These are phyloP conservation scores for Palythoa caribaeorum DNA, from an alignment of 92 coral and sea anemone genomes.

Conservation along the genomic window DNA sequence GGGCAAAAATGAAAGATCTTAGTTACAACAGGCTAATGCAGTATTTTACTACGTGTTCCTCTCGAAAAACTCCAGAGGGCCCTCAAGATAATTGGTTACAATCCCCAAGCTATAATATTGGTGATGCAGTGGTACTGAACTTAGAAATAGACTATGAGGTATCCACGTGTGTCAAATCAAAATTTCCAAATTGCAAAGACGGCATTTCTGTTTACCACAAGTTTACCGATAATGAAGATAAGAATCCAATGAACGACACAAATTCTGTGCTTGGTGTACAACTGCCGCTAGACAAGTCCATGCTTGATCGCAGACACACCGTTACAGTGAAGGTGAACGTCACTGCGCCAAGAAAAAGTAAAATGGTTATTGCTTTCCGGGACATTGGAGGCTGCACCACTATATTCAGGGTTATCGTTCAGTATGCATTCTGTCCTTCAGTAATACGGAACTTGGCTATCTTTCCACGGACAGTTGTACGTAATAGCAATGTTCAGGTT, in stretches of 20 bases:
- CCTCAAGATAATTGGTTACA: constrained; percentile 30
- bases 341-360: neutral
- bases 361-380: constrained; percentile 26
- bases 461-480: constrained; percentile 6
- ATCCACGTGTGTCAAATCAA: neutral
- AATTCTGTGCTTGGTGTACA: neutral
- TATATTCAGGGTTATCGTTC: neutral
- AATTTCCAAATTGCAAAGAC: constrained; percentile 15
- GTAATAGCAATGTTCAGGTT: neutral
- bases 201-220: neutral
- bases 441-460: neutral
- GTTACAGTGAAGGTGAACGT: neutral
- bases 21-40: neutral
- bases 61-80: neutral
- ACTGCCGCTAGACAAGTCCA: neutral
- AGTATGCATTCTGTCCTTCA: neutral
- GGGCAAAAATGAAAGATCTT: neutral
- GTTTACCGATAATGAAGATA: constrained; percentile 11
- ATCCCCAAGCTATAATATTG: neutral
- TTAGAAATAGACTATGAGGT: neutral
- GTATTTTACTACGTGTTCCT: constrained; percentile 11
- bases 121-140: neutral
- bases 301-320: neutral
- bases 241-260: constrained; percentile 7
- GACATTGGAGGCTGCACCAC: constrained; percentile 20